These are phyloP conservation scores for Magallana gigas DNA, from an alignment of 1,140 invertebrate genomes.

Conservation along the genomic window DNA sequence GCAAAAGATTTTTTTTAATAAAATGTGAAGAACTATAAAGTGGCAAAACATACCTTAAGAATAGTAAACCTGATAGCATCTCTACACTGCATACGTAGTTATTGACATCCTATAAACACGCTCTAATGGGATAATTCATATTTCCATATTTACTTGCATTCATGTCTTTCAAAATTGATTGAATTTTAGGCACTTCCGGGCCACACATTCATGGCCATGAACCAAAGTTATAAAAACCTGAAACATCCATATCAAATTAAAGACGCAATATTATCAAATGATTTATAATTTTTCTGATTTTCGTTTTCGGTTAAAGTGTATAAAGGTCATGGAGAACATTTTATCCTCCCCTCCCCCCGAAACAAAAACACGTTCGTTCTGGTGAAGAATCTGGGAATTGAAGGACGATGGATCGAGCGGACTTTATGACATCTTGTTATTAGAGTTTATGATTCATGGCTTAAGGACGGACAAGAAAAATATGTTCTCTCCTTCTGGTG, in stretches of 20 bases:
- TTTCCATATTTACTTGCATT: too few relatives aligned
- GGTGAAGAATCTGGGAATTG: background rate
- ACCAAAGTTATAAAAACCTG: background rate
- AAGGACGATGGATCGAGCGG: background rate
- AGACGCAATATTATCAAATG: background rate
- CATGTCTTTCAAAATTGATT: background rate
- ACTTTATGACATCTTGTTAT: constrained; percentile 32
- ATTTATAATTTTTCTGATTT: background rate
- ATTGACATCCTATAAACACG: too few relatives aligned
- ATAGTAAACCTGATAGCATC: too few relatives aligned
- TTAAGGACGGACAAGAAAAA: background rate
- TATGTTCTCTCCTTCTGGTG: background rate
- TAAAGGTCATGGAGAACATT: background rate
- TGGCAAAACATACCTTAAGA: too few relatives aligned
- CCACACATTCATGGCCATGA: background rate
- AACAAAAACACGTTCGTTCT: background rate
- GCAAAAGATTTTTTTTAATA: too few relatives aligned
- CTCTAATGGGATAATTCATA: too few relatives aligned
- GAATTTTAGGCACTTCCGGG: background rate
- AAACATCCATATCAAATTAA: too few relatives aligned
- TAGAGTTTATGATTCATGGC: constrained; percentile 1
- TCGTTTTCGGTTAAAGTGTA: background rate
- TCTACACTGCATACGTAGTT: too few relatives aligned
- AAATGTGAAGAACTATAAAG: too few relatives aligned
- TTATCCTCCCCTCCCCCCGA: background rate